A percentile compares a stretch with the other conserved stretches of the same genome.
These are phyloP conservation scores for Axinella damicornis DNA, from an alignment of 37 sponge, comb jelly and placozoan species.

Conservation along the genomic window DNA sequence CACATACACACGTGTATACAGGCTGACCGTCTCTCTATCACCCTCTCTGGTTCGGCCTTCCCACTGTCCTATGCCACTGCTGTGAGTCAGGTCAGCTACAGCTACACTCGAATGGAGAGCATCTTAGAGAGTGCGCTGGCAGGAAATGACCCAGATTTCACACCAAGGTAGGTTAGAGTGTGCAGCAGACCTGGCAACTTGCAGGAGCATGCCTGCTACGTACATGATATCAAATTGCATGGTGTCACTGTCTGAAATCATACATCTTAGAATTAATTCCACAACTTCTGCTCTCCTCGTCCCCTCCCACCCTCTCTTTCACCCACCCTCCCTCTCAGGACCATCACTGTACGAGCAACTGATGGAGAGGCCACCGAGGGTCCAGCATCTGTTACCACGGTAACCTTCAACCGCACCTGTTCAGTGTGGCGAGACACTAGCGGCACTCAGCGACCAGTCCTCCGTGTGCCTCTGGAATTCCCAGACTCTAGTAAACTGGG, in stretches of 20 bases:
- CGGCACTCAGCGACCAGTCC: not conserved
- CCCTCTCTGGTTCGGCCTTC: not conserved
- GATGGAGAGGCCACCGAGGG: slow-evolving; percentile 36
- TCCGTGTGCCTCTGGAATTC: not conserved
- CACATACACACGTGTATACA: not conserved
- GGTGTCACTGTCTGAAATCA: not conserved
- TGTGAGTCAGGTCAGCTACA: slow-evolving; percentile 16
- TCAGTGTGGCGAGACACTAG: not conserved
- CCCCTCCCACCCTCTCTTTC: too few species aligned
- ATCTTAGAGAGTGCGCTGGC: slow-evolving; percentile 8
- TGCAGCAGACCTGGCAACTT: too few species aligned
- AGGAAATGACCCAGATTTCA: slow-evolving; percentile 57
- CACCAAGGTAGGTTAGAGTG: slow-evolving; percentile 53
- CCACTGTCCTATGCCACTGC: not conserved
- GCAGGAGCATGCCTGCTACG: too few species aligned
- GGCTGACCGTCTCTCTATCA: not conserved
- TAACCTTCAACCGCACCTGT: slow-evolving; percentile 54
- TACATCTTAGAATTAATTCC: not conserved
- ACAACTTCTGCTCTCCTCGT: too few species aligned
- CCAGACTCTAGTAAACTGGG: slow-evolving; percentile 15
- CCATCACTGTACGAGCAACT: slow-evolving; percentile 27
- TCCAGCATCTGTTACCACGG: not conserved
- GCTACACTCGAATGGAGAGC: slow-evolving; percentile 38
- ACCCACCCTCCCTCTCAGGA: slow-evolving; percentile 16
- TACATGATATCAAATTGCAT: not conserved